These are phyloP conservation scores for Ptilonorhynchus violaceus DNA, from an alignment of 2,113 vertebrate genomes.

Conservation along the genomic window DNA sequence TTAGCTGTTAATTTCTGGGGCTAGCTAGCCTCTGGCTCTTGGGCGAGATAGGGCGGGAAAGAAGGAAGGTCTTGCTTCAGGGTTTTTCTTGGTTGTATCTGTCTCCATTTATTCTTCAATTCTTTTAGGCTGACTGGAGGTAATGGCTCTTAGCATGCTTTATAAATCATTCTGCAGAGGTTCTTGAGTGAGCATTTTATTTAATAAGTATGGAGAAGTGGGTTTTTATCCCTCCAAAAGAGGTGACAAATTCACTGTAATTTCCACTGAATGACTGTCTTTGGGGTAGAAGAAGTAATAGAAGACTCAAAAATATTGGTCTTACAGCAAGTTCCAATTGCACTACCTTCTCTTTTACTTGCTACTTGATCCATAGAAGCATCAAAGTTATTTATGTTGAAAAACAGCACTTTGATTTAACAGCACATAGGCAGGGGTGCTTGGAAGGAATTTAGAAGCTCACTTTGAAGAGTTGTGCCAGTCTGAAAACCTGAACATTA, in stretches of 20 bases:
- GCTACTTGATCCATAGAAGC: not conserved
- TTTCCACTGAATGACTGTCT: conserved; percentile 13
- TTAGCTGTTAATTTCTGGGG: not conserved
- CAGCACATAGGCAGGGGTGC: not conserved
- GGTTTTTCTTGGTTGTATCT: not conserved
- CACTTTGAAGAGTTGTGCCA: not conserved
- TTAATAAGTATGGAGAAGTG: conserved; percentile 20
- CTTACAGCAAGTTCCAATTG: not conserved
- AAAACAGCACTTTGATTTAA: not conserved
- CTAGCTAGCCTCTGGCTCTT: not conserved
- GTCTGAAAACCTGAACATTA: not conserved
- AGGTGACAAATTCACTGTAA: not conserved
- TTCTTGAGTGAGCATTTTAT: not conserved
- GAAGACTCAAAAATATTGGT: not conserved
- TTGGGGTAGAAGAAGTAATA: not conserved
- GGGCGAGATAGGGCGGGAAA: not conserved
- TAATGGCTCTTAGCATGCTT: not conserved
- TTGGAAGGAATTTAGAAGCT: not conserved
- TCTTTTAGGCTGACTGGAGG: not conserved
- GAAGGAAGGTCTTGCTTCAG: not conserved
- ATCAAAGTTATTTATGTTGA: not conserved
- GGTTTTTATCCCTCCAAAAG: not conserved
- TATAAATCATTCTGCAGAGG: not conserved
- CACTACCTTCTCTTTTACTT: not conserved
- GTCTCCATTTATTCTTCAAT: not conserved